Conservation (phyloP, 2,797 vertebrate species). For the Sebastiscus tertius region DNA sequence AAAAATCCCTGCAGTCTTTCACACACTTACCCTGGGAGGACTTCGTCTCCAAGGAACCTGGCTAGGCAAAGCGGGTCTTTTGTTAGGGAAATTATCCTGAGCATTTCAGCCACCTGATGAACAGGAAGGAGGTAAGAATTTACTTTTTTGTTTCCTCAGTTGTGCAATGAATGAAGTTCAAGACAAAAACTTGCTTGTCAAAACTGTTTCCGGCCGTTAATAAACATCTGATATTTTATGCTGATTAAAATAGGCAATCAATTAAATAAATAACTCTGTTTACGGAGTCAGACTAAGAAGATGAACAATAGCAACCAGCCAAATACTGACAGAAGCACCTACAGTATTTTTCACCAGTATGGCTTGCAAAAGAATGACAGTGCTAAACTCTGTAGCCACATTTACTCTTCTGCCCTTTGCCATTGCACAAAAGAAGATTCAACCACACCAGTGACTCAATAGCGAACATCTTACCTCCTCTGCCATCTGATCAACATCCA, state of each 20-base stretch:
- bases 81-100: slow-evolving; percentile 90
- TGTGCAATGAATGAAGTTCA: not conserved
- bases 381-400: not conserved
- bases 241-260: not conserved
- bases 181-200: not conserved
- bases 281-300: not conserved
- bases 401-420: not conserved
- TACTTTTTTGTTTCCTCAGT: not conserved
- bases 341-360: not conserved
- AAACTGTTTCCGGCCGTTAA: not conserved
- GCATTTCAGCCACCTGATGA: slow-evolving; percentile 88
- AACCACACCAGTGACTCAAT: not conserved
- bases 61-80: slow-evolving; percentile 90
- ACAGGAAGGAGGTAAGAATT: slow-evolving; percentile 10
- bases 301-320: not conserved
- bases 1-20: not conserved
- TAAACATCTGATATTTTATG: not conserved
- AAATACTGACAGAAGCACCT: not conserved
- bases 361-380: not conserved
- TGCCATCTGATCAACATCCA: slow-evolving; percentile 84
- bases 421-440: not conserved
- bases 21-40: slow-evolving; percentile 87
- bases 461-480: slow-evolving; percentile 86
- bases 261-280: not conserved
- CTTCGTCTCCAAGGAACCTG: slow-evolving; percentile 89